A percentile compares a stretch with the other conserved stretches of the same genome.
Evolutionary conservation across 1,140 invertebrate genomes (phyloP).

Genomic region (Caenorhabditis tropicalis): DNA sequence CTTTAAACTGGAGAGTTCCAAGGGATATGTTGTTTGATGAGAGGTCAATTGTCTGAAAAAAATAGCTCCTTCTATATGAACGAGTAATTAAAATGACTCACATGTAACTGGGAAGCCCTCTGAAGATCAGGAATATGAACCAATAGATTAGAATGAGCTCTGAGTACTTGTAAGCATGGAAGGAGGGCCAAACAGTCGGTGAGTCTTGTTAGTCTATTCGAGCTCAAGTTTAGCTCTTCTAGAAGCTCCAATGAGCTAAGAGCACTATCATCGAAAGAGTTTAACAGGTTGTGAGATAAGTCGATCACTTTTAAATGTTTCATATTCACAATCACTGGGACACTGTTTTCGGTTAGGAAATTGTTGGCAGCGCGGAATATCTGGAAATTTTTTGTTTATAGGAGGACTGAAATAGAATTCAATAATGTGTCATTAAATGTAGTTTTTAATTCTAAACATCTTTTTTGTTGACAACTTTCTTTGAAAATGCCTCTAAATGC

Average conservation of each 20-base stretch:
- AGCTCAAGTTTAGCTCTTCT: constrained; percentile 54
- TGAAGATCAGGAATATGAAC: constrained; percentile 41
- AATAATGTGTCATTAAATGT: no score
- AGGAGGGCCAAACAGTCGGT: constrained; percentile 38
- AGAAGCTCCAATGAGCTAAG: constrained; percentile 28
- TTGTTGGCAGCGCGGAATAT: constrained; percentile 45
- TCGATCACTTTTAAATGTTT: constrained; percentile 44
- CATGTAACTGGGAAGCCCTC: not conserved
- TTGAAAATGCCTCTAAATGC: no score
- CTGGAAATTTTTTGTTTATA: constrained; percentile 42
- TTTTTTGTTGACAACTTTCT: no score
- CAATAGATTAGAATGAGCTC: constrained; percentile 53
- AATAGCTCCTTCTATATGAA: no score
- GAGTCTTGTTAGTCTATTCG: constrained; percentile 35
- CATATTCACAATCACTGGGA: constrained; percentile 42
- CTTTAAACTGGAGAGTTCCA: constrained; percentile 17
- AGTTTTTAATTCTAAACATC: no score
- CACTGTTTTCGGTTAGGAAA: constrained; percentile 43
- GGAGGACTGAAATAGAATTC: no score
- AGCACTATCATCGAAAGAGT: constrained; percentile 54
- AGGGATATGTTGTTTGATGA: constrained; percentile 50
- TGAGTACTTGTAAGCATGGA: constrained; percentile 38
- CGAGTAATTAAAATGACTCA: not conserved
- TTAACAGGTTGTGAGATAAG: constrained; percentile 44
- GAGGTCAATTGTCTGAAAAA: constrained; percentile 51